Conservation (phyloP, 2,113 vertebrate species). For the Gymnocephalus cernua region DNA sequence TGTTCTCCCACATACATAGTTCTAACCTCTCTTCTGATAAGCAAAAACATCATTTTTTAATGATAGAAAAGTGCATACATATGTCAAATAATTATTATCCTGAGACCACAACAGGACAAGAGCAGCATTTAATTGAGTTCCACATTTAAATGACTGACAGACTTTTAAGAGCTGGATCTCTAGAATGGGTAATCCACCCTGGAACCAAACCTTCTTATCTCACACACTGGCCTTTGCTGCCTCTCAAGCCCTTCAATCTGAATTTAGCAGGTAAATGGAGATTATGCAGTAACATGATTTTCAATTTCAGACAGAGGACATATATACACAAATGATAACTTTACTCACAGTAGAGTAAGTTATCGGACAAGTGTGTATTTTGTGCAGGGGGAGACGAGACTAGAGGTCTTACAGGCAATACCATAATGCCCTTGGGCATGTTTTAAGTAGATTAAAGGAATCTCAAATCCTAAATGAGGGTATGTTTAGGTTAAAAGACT, state of each 20-base stretch:
- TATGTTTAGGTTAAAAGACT: slow-evolving; percentile 58
- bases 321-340: slow-evolving; percentile 25
- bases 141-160: background rate
- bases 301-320: slow-evolving; percentile 36
- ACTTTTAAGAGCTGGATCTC: slow-evolving; percentile 30
- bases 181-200: slow-evolving; percentile 58
- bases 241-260: background rate
- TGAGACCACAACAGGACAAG: background rate
- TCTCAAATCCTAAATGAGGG: slow-evolving; percentile 26
- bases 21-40: background rate
- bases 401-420: slow-evolving; percentile 32
- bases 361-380: slow-evolving; percentile 16
- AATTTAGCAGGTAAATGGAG: slow-evolving; percentile 60
- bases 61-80: background rate
- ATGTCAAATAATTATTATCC: slow-evolving; percentile 1
- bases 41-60: background rate
- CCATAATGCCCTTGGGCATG: slow-evolving; percentile 32
- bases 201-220: slow-evolving; percentile 9
- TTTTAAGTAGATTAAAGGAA: slow-evolving; percentile 56
- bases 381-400: background rate
- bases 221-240: too few relatives aligned
- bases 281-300: slow-evolving; percentile 52
- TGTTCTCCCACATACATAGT: background rate
- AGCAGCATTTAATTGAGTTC: background rate
- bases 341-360: slow-evolving; percentile 24